phyloP scores from a whole-genome alignment of 2,888 invertebrate genomes.

The Drosophila multiciliata region DNA sequence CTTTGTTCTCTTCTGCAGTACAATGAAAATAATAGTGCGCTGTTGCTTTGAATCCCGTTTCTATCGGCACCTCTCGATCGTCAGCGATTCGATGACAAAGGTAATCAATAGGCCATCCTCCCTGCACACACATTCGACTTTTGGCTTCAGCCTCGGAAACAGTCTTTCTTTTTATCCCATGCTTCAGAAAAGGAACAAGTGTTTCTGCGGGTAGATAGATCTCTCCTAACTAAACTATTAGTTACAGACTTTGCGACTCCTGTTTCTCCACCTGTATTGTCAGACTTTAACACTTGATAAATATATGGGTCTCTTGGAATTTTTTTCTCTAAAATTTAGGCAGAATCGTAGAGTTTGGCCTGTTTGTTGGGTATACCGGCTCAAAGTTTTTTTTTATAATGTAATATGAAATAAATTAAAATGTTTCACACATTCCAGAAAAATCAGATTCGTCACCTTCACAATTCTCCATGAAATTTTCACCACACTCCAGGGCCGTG shows the following conservation, averaged over 20 bases:
- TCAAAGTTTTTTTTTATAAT: constrained; percentile 8
- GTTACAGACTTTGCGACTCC: not conserved
- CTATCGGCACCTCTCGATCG: constrained; percentile 37
- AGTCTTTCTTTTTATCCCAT: not conserved
- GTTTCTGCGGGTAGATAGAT: not conserved
- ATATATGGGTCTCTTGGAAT: not conserved
- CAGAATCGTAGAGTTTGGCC: not conserved
- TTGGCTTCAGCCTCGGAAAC: not conserved
- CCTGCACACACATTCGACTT: constrained; percentile 11
- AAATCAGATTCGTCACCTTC: constrained; percentile 76
- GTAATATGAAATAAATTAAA: constrained; percentile 55
- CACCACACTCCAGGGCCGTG: constrained; percentile 49
- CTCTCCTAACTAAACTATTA: not conserved
- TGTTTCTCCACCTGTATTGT: not conserved
- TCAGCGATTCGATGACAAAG: constrained; percentile 38
- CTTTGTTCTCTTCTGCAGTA: constrained; percentile 20
- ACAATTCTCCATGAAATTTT: constrained; percentile 65
- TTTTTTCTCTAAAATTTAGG: not conserved
- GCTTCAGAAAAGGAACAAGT: not conserved
- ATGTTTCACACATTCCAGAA: constrained; percentile 69
- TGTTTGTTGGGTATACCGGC: not conserved
- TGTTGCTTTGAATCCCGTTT: constrained; percentile 14
- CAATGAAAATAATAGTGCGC: constrained; percentile 23
- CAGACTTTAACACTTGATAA: not conserved
- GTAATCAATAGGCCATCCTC: constrained; percentile 51